A percentile compares a stretch with the other conserved stretches of the same genome.
These are phyloP conservation scores for Clavelina lepadiformis DNA, from an alignment of 23 tunicate species.

Conservation along the genomic window DNA sequence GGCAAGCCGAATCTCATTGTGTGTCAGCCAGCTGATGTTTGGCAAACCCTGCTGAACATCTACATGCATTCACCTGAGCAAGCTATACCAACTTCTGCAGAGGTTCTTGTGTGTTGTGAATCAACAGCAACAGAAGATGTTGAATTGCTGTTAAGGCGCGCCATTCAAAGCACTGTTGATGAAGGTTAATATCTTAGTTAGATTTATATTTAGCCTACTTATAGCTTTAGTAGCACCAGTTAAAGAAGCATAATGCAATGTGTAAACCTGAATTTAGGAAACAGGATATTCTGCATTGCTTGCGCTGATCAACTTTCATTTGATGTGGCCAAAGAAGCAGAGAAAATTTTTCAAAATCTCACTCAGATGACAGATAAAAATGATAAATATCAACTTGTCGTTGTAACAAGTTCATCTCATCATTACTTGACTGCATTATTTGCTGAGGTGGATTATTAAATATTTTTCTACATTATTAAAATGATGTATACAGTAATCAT, in stretches of 20 bases:
- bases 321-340: constrained; percentile 53
- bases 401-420: constrained; percentile 31
- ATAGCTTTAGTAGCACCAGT: background rate
- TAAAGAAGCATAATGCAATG: background rate
- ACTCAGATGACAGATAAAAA: constrained; percentile 18
- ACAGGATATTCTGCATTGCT: constrained; percentile 31
- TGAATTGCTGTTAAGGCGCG: constrained; percentile 47
- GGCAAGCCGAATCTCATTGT: constrained; percentile 47
- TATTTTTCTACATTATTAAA: background rate
- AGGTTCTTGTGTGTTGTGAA: constrained; percentile 51
- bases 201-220: too few relatives aligned
- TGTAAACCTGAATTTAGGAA: constrained; percentile 13
- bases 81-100: constrained; percentile 31
- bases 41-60: constrained; percentile 14
- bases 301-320: constrained; percentile 60
- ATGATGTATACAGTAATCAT: too few relatives aligned
- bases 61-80: constrained; percentile 30
- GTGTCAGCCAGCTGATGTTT: constrained; percentile 31
- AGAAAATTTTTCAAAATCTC: constrained; percentile 37
- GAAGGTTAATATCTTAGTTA: background rate
- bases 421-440: constrained; percentile 65
- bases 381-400: constrained; percentile 30
- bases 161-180: constrained; percentile 10
- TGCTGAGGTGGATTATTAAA: constrained; percentile 35
- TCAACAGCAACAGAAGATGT: constrained; percentile 44